Evolutionary conservation across 2,113 vertebrate genomes (phyloP).

Genomic region (Tragelaphus scriptus): DNA sequence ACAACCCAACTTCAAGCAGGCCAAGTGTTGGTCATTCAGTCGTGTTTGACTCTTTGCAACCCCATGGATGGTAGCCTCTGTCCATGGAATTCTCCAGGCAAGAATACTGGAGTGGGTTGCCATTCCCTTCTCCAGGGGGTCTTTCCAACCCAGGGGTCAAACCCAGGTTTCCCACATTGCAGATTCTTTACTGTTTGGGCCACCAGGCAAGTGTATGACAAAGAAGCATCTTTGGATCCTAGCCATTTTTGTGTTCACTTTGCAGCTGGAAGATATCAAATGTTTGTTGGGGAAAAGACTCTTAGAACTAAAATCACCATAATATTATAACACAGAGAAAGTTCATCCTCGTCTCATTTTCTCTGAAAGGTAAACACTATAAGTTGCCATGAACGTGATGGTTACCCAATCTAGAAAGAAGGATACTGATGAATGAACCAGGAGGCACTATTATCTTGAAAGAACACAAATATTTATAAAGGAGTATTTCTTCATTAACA

Average conservation of each 20-base stretch:
- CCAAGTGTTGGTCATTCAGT: background rate
- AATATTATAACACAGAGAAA: background rate
- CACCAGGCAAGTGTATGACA: background rate
- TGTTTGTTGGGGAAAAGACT: background rate
- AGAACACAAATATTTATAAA: background rate
- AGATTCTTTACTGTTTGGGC: background rate
- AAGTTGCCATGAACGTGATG: background rate
- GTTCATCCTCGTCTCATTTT: background rate
- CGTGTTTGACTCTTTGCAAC: background rate
- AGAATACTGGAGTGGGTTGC: background rate
- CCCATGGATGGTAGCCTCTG: background rate
- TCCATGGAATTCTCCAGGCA: background rate
- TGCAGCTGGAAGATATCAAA: background rate
- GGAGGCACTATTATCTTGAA: rapidly evolving
- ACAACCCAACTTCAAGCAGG: background rate
- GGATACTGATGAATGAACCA: too few relatives aligned
- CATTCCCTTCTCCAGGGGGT: background rate
- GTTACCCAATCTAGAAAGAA: background rate
- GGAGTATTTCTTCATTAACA: background rate
- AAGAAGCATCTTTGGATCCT: background rate
- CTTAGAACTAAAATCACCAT: background rate
- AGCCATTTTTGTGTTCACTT: background rate
- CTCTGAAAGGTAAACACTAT: background rate
- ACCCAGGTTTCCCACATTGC: background rate
- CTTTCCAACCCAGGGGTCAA: background rate